Evolutionary conservation across 2,113 vertebrate genomes (phyloP).

Genomic region (Vulpes vulpes): DNA sequence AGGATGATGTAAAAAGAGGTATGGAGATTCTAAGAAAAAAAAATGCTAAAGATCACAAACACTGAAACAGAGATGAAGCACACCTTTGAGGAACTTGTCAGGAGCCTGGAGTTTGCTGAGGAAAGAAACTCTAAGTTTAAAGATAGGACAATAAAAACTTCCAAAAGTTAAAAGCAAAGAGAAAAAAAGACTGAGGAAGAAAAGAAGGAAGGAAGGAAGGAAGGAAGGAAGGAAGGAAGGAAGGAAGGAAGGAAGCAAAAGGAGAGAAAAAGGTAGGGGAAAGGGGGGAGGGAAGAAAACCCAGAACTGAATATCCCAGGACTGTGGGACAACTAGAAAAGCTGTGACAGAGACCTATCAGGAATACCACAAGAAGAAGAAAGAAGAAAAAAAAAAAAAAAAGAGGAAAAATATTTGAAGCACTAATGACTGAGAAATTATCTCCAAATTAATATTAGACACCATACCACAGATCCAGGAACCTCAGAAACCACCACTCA

Average conservation of each 20-base stretch:
- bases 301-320: background rate
- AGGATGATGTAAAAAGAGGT: background rate
- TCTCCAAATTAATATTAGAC: background rate
- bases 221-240: background rate
- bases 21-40: slow-evolving; percentile 12
- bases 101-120: background rate
- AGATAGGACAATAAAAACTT: background rate
- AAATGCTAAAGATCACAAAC: background rate
- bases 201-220: background rate
- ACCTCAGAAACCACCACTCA: background rate
- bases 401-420: background rate
- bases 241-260: background rate
- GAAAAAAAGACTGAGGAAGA: background rate
- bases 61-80: background rate
- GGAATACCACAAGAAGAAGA: background rate
- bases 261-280: background rate
- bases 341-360: background rate
- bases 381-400: background rate
- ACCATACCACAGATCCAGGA: background rate
- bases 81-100: background rate
- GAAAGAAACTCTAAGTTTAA: background rate
- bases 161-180: background rate
- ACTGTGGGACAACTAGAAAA: background rate
- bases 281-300: background rate
- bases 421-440: background rate